Evolutionary conservation across 1,140 invertebrate species (phyloP).

Genomic region (Drosophila micromelanica): DNA sequence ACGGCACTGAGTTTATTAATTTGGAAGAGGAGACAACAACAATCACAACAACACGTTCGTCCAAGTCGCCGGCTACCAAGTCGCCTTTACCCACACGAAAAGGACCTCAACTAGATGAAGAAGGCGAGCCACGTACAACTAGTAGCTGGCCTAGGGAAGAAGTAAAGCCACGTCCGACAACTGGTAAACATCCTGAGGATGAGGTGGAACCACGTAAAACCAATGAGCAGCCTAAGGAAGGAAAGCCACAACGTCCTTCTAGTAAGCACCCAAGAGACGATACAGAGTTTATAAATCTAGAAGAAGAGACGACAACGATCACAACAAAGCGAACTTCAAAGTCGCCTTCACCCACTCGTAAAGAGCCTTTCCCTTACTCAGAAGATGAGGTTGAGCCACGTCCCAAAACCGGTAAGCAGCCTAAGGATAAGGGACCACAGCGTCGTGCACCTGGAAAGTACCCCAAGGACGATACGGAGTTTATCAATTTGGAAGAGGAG

Average conservation of each 20-base stretch:
- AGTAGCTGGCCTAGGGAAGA: no score
- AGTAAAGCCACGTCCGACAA: neutral
- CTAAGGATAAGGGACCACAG: slow-evolving; percentile 4
- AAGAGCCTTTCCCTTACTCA: neutral
- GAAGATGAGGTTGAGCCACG: slow-evolving; percentile 9
- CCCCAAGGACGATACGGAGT: slow-evolving; percentile 33
- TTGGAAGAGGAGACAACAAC: slow-evolving; percentile 8
- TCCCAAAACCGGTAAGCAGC: slow-evolving; percentile 1
- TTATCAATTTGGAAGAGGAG: slow-evolving; percentile 7
- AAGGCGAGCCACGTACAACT: no score
- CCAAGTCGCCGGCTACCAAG: slow-evolving; percentile 5
- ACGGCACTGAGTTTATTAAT: slow-evolving; percentile 30
- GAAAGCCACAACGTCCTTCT: neutral
- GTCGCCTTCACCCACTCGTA: slow-evolving; percentile 38
- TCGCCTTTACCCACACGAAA: slow-evolving; percentile 41
- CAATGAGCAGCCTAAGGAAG: slow-evolving; percentile 8
- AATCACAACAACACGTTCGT: neutral
- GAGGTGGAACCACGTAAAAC: neutral
- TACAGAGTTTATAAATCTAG: slow-evolving; percentile 34
- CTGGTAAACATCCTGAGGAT: neutral
- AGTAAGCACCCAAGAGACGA: slow-evolving; percentile 34
- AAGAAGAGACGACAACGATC: slow-evolving; percentile 6
- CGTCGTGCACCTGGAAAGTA: neutral
- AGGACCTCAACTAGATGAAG: neutral
- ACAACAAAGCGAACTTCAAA: slow-evolving; percentile 1